phyloP scores from a whole-genome alignment of 2,797 vertebrate genomes.

The Pipistrellus pygmaeus region DNA sequence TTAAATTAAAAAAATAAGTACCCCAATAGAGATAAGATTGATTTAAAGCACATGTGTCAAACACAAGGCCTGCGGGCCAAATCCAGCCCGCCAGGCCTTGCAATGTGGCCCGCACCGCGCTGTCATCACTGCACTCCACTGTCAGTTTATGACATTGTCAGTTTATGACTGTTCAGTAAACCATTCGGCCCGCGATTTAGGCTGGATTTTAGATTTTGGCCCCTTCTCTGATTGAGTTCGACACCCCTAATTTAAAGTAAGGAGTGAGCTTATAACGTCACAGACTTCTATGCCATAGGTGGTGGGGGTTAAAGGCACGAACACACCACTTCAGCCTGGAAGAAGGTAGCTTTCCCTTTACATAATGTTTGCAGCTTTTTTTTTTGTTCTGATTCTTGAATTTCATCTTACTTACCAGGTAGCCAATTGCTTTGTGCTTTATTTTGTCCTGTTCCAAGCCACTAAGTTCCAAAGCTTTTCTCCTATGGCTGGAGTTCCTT shows the following conservation, averaged over 20 bases:
- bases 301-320: rapidly evolving
- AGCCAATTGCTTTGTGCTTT: not conserved
- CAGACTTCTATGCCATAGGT: not conserved
- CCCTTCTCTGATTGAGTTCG: no score
- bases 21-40: not conserved
- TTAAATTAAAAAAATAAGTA: not conserved
- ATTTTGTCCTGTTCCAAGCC: not conserved
- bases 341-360: not conserved
- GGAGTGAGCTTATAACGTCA: not conserved
- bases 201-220: no score
- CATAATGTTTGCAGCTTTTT: no score
- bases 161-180: no score
- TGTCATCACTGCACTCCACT: no score
- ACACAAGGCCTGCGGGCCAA: no score
- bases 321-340: not conserved
- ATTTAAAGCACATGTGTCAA: no score
- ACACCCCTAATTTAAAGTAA: not conserved
- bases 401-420: not conserved
- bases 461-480: not conserved
- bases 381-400: not conserved
- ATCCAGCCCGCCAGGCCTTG: no score
- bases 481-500: not conserved
- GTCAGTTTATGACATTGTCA: no score
- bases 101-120: no score
- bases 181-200: no score